Base-by-base conservation (phyloP, 2,113 vertebrate genomes). In the Apaloderma vittatum region DNA sequence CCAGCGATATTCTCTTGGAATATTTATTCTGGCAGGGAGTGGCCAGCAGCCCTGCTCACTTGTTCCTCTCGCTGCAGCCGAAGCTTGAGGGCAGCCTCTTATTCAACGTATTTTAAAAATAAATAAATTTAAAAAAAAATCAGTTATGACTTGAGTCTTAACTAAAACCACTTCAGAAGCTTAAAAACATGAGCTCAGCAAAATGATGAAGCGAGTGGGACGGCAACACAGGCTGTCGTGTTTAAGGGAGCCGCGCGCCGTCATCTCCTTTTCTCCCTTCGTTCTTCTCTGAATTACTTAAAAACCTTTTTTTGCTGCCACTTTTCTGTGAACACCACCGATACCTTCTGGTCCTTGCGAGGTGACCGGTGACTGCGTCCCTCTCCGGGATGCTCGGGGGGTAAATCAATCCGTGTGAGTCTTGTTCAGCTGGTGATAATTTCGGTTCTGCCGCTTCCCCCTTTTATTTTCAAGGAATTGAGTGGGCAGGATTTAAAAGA, bases 11-110 rank as follows among this genome's bases (percentile, higher is more conserved):
- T 59, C 29, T 16, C 54, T 24, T 29, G 83, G 15, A 73, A 22
- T 86, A 45, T 90, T 96, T 90, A 9, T 86, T 52, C 93, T 90
- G 94, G 93, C 88, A 79, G 61, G 51, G 66, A 45, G 49, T 21
- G 29, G 40, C 15, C 43, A 81, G 70, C 65, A 12, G 4, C 74
- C 84, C 79, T 78, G 90, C 91, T 93, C 66, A 11, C 72, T 92
- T 61, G 57, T 85, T 90, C 86, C 86, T 82, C 80, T 66, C 1
- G 0, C 81, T 83, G 63, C 48, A 36, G 78, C 91, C 76, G 88
- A 45, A 83, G 66, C 55, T 70, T 5, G 36, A 93, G 58, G 83
- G 30, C 91, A 73, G 51, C 29, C 54, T 80, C 94, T 75, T 73
- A 36, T 46, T 43, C 45, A 54, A 36, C 23, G 0, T 26, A 12